Conservation (phyloP, 1,140 invertebrate genomes). For the Agrilus planipennis region DNA sequence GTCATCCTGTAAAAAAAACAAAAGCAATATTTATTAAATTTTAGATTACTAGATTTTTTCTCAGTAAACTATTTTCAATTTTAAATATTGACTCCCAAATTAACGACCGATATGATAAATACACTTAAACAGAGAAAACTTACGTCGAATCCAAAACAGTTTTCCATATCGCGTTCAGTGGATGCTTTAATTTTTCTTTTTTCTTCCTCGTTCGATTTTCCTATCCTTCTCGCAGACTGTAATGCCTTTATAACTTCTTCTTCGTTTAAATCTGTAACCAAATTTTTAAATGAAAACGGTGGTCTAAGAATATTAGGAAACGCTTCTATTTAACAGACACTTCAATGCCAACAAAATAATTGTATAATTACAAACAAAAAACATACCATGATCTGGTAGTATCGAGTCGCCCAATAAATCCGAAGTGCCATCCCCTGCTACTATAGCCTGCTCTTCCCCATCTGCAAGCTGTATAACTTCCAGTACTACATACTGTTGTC, state of each 20-base stretch:
- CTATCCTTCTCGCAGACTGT: slow-evolving; percentile 27
- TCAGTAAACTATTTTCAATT: background rate
- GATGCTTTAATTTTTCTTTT: slow-evolving; percentile 33
- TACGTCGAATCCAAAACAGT: slow-evolving; percentile 79
- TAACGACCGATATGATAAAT: background rate
- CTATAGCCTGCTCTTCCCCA: slow-evolving; percentile 38
- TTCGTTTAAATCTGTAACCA: slow-evolving; percentile 27
- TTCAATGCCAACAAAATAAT: background rate
- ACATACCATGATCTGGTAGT: slow-evolving; percentile 26
- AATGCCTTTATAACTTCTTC: slow-evolving; percentile 31
- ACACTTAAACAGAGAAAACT: slow-evolving; percentile 24
- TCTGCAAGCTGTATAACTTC: slow-evolving; percentile 74
- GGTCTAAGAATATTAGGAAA: background rate
- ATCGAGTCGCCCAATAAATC: slow-evolving; percentile 28
- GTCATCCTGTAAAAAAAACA: slow-evolving; percentile 21
- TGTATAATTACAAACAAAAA: slow-evolving; percentile 3
- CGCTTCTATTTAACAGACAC: background rate
- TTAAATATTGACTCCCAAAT: background rate
- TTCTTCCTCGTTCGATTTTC: slow-evolving; percentile 26
- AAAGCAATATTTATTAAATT: slow-evolving; percentile 5
- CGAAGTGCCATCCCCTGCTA: slow-evolving; percentile 25
- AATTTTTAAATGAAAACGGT: background rate
- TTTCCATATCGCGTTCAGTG: slow-evolving; percentile 56
- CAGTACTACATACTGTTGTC: slow-evolving; percentile 74
- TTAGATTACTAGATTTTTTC: slow-evolving; percentile 1